Base-by-base conservation (phyloP, 2,888 invertebrate genomes). In the Strigamia transsilvanica region DNA sequence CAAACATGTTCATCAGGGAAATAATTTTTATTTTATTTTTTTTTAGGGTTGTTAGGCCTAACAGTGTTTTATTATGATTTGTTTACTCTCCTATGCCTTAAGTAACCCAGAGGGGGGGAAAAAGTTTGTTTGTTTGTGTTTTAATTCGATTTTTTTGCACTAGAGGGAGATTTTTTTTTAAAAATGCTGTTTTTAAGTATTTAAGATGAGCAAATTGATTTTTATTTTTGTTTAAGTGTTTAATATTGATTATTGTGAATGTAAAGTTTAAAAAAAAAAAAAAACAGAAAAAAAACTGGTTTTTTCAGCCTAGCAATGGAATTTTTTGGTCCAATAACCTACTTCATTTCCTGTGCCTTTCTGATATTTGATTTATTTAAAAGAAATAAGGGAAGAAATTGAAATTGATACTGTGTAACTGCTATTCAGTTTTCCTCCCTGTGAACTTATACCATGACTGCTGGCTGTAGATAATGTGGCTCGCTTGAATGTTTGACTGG, bases 301-400 rank as follows among this genome's bases (percentile, higher is more conserved):
- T 66, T 66, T n/a, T 32, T 66, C 66, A 66, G 66, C 66, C 27
- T 66, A 66, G 66, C 32, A 66, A 66, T 51, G 66, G 27, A 66
- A 66, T 66, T 66, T 66, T 66, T 66, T 66, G 66, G 66, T 66
- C 66, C 66, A 66, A 51, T 66, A 66, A 51, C 66, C 66, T 66
- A 66, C 66, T 66, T 66, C 66, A 66, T 66, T 66, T 66, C 66
- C 66, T 66, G 66, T 66, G 66, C 66, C 66, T 66, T 66, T 66
- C 66, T 66, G 66, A 66, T 66, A 66, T 66, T 66, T 66, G 66
- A 66, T 66, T 66, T n/a, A n/a, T 66, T 66, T 27, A 27, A 66
- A 66, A 66, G 18, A 61, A 61, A 66, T 23, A 66, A 66, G 66
- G 66, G 66, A 66, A 66, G 27, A 66, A 66, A 66, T 66, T 66